Percentiles rank a stretch among this genome's conserved stretches.
phyloP scores from a whole-genome alignment of 2,797 vertebrate species.

The Otolemur crassicaudatus region DNA sequence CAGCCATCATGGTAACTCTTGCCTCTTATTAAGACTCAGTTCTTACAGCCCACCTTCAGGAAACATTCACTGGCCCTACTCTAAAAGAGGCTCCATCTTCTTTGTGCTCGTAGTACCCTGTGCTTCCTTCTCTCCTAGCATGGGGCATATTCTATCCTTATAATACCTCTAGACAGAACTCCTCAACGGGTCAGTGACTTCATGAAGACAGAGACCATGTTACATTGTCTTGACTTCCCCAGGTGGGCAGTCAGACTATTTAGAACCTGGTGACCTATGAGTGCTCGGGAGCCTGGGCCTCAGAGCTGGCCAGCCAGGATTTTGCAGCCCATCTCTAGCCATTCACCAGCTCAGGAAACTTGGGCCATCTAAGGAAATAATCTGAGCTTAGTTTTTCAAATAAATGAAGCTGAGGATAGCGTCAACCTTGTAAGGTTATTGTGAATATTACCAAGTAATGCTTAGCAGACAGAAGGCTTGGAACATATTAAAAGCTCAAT shows the following conservation, averaged over 20 bases:
- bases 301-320: neutral
- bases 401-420: neutral
- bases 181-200: neutral
- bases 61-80: neutral
- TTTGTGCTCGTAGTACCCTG: neutral
- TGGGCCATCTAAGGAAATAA: neutral
- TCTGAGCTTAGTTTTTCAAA: neutral
- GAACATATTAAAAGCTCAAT: neutral
- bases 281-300: neutral
- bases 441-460: neutral
- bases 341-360: neutral
- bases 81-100: neutral
- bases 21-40: neutral
- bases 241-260: neutral
- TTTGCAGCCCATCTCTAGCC: neutral
- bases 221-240: neutral
- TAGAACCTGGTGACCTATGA: neutral
- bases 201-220: neutral
- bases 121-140: neutral
- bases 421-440: neutral
- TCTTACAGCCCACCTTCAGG: neutral
- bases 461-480: neutral
- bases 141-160: neutral
- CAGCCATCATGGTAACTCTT: neutral
- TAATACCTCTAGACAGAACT: accelerated